These are phyloP conservation scores for Synodontis membranacea DNA, from an alignment of 2,113 vertebrate species.

Conservation along the genomic window DNA sequence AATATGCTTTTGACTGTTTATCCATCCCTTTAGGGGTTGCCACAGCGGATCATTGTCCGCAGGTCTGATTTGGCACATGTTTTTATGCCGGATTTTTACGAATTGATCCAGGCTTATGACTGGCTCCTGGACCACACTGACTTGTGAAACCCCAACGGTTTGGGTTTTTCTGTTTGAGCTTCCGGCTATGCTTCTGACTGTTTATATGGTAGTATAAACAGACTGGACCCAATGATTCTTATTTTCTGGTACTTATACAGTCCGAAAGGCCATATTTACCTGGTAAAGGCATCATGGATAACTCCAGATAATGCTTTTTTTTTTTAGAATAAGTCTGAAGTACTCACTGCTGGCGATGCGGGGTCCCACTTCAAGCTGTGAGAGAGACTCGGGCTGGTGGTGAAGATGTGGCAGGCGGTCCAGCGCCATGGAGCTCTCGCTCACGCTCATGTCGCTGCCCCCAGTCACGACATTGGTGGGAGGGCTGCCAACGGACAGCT, in stretches of 20 bases:
- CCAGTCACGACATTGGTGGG: constrained; percentile 86
- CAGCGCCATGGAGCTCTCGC: constrained; percentile 87
- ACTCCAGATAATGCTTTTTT: neutral
- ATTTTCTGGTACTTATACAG: neutral
- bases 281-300: neutral
- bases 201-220: too few species aligned
- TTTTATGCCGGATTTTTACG: too few species aligned
- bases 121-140: too few species aligned
- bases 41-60: too few species aligned
- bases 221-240: too few species aligned
- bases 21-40: too few species aligned
- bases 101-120: too few species aligned
- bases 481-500: constrained; percentile 80
- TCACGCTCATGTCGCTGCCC: constrained; percentile 86
- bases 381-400: constrained; percentile 72
- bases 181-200: too few species aligned
- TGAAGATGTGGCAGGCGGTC: constrained; percentile 81
- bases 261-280: neutral
- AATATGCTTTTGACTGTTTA: neutral
- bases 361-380: constrained; percentile 75
- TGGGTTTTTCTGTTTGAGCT: too few species aligned
- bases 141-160: too few species aligned
- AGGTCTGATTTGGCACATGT: too few species aligned
- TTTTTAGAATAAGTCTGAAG: neutral
- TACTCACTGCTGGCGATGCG: constrained; percentile 86